phyloP scores from a whole-genome alignment of 2,888 invertebrate species.

The Nematopogon swammerdamellus region DNA sequence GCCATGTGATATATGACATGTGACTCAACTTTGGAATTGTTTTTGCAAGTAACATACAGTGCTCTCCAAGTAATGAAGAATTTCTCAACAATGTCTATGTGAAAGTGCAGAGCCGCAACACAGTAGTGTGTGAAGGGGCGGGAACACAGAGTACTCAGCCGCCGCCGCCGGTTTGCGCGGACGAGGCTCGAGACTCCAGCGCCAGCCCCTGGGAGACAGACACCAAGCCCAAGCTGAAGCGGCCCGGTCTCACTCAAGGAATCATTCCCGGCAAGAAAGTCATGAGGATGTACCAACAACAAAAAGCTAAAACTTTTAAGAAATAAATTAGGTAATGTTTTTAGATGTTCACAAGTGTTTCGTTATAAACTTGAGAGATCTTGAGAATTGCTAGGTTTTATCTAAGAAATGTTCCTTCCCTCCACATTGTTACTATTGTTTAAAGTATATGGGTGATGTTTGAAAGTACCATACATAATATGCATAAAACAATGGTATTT shows the following conservation, averaged over 20 bases:
- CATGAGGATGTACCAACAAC: slow-evolving; percentile 71
- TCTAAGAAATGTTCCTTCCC: too few species aligned
- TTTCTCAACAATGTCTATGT: too few species aligned
- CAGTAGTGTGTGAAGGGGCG: slow-evolving; percentile 38
- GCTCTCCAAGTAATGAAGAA: too few species aligned
- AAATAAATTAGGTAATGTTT: slow-evolving; percentile 18
- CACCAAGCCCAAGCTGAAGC: slow-evolving; percentile 61
- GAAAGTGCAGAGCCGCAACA: slow-evolving; percentile 34
- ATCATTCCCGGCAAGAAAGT: slow-evolving; percentile 83
- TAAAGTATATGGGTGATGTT: too few species aligned
- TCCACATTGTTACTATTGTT: too few species aligned
- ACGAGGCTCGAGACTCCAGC: slow-evolving; percentile 29
- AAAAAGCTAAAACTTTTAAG: slow-evolving; percentile 47
- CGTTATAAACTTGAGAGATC: background rate
- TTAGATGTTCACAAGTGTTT: background rate
- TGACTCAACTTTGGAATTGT: too few species aligned
- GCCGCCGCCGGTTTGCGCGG: slow-evolving; percentile 25
- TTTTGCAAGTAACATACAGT: too few species aligned
- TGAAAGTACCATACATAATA: too few species aligned
- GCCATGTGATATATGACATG: too few species aligned
- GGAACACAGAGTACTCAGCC: slow-evolving; percentile 34
- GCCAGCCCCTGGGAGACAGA: too few species aligned
- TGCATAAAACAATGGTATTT: too few species aligned
- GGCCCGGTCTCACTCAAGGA: slow-evolving; percentile 74
- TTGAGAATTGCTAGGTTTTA: too few species aligned